Base-by-base conservation (phyloP, 2,113 vertebrate genomes). In the Vidua chalybeata region DNA sequence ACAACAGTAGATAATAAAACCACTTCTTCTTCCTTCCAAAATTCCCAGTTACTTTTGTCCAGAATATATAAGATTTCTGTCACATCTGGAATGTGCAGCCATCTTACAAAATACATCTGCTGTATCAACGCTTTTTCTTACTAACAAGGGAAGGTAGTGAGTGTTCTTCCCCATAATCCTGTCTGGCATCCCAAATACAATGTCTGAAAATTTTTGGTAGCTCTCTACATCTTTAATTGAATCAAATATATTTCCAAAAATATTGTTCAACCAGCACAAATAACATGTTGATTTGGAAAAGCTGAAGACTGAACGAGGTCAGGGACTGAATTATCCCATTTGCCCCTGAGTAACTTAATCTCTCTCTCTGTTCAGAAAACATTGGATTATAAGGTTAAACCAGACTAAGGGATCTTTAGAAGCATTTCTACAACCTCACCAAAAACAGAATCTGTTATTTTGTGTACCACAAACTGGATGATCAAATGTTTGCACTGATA, bases 341-440 rank as follows among this genome's bases (percentile, higher is more conserved):
- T 95, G 41, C 59, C 81, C 89, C 88, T 96, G 82, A 97, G 97
- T 96, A 97, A 97, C 91, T 96, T 95, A 97, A 96, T 95, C 94
- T 97, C 94, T 92, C 91, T 96, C 94, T 97, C 94, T 94, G 83
- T 95, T 96, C 96, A 93, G 95, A 96, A 84, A 89, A 97, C 95
- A 91, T 92, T 97, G 97, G 96, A 97, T 97, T 98, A 97, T 95
- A 98, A 98, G 91, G 97, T 98, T 95, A 98, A 73, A 90, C 72
- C 76, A 64, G 92, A 97, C 33, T 55, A 88, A 96, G 68, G 85
- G 96, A 96, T 96, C 94, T 90, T 96, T 90, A 97, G 92, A 95
- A 96, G 94, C 93, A 87, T 93, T 96, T 96, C 87, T 95, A 69
- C 90, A 97, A 80, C 67, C 48, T 93, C 58, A 84, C 64, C 4